phyloP scores from a whole-genome alignment of 1,140 invertebrate species.

The Eurytemora carolleeae region DNA sequence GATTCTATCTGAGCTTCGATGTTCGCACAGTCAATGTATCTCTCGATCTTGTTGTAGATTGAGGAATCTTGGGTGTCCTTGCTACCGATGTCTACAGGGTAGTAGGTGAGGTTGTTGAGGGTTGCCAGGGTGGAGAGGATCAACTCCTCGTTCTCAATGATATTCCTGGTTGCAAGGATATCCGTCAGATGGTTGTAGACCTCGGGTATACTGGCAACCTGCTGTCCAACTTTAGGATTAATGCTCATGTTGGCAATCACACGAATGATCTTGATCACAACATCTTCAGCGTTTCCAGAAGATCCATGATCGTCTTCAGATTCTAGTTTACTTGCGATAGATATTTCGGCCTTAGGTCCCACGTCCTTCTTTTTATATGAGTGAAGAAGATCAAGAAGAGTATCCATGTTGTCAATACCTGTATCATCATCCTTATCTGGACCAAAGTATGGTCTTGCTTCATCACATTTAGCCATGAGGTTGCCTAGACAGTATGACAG shows the following conservation, averaged over 20 bases:
- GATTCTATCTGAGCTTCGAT: constrained; percentile 38
- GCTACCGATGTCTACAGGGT: constrained; percentile 24
- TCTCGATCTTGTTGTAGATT: constrained; percentile 23
- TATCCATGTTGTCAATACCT: neutral
- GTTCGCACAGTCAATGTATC: constrained; percentile 25
- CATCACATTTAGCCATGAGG: constrained; percentile 45
- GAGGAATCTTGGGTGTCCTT: constrained; percentile 21
- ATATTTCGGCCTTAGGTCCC: constrained; percentile 18
- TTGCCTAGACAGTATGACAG: constrained; percentile 55
- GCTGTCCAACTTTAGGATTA: constrained; percentile 41
- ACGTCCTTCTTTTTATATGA: neutral
- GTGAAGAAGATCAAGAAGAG: neutral
- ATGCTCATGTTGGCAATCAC: constrained; percentile 52
- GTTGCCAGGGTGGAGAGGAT: constrained; percentile 39
- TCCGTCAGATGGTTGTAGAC: constrained; percentile 28
- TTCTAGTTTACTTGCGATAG: constrained; percentile 17
- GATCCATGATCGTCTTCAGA: constrained; percentile 17
- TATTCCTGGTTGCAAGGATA: constrained; percentile 28
- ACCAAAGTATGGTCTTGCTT: constrained; percentile 29
- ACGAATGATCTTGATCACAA: constrained; percentile 43
- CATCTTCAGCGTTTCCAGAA: constrained; percentile 34
- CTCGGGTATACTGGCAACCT: constrained; percentile 29
- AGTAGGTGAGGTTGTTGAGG: constrained; percentile 45
- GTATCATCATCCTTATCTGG: neutral
- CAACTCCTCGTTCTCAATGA: constrained; percentile 36